Percentiles rank a stretch among this genome's conserved stretches.
Evolutionary conservation across 1,140 invertebrate genomes (phyloP).

Genomic region (Acromyrmex heyeri): DNA sequence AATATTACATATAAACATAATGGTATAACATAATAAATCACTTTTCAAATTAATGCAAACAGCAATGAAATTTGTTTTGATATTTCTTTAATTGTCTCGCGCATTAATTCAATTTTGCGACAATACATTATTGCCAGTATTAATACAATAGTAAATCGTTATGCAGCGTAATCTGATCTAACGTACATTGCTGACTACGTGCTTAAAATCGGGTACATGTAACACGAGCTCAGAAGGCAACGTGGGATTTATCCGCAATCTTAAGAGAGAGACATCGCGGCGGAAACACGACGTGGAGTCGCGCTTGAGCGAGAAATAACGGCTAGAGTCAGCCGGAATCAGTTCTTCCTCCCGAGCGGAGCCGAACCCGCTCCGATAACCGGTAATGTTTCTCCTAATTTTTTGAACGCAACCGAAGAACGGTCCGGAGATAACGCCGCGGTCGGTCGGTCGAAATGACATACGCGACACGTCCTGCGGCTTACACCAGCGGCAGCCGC

Average conservation of each 20-base stretch:
- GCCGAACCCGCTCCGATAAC: slow-evolving; percentile 72
- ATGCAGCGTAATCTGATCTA: not conserved
- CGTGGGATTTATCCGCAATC: slow-evolving; percentile 33
- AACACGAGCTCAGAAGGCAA: not conserved
- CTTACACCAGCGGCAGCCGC: slow-evolving; percentile 48
- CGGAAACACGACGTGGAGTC: slow-evolving; percentile 13
- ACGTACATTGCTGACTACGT: not conserved
- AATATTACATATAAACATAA: not conserved
- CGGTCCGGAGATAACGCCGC: slow-evolving; percentile 79
- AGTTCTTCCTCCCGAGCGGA: slow-evolving; percentile 71
- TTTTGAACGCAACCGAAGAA: slow-evolving; percentile 75
- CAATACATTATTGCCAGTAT: not conserved
- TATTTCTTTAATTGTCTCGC: not conserved
- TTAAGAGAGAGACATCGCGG: not conserved
- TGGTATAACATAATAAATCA: not conserved
- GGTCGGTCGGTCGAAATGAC: slow-evolving; percentile 77
- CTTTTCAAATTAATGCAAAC: not conserved
- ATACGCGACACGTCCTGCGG: slow-evolving; percentile 80
- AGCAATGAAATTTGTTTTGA: not conserved
- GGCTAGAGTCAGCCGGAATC: slow-evolving; percentile 54
- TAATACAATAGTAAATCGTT: not conserved
- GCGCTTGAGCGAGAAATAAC: slow-evolving; percentile 46
- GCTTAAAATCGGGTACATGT: not conserved
- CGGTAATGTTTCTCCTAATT: slow-evolving; percentile 81
- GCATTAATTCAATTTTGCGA: not conserved